A percentile compares a stretch with the other conserved stretches of the same genome.
These are phyloP conservation scores for Drosophila ficusphila DNA, from an alignment of 1,140 invertebrate genomes.

Conservation along the genomic window DNA sequence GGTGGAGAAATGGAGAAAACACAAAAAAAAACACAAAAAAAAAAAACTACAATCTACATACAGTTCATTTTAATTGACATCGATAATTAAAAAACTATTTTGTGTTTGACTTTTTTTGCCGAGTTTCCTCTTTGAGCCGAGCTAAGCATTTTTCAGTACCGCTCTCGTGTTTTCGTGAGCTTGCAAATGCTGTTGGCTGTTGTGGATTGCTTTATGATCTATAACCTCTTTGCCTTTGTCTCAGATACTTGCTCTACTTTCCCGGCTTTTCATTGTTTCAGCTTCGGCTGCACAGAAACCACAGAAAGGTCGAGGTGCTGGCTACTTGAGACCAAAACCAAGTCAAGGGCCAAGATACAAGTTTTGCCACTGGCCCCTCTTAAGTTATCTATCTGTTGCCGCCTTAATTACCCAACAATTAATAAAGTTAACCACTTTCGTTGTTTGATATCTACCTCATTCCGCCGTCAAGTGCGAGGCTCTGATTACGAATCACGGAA, in stretches of 20 bases:
- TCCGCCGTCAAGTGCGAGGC: constrained; percentile 32
- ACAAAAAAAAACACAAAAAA: no score
- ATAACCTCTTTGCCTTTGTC: constrained; percentile 33
- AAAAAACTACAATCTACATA: constrained; percentile 24
- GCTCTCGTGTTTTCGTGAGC: constrained; percentile 30
- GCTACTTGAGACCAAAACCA: constrained; percentile 18
- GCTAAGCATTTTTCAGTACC: constrained; percentile 15
- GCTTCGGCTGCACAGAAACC: constrained; percentile 16
- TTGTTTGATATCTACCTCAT: constrained; percentile 35
- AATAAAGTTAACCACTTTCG: constrained; percentile 59
- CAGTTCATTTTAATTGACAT: constrained; percentile 80
- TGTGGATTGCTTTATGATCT: constrained; percentile 25
- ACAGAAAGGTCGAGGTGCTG: constrained; percentile 43
- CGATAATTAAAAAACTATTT: constrained; percentile 80
- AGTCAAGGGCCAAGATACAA: constrained; percentile 42
- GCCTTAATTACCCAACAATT: constrained; percentile 61
- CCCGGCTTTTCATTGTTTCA: constrained; percentile 11
- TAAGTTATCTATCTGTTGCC: background rate
- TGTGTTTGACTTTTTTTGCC: constrained; percentile 47
- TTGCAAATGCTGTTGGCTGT: constrained; percentile 18
- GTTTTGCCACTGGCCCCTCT: background rate
- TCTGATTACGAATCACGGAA: constrained; percentile 48
- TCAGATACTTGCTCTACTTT: constrained; percentile 42
- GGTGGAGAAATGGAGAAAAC: no score
- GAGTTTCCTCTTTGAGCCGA: constrained; percentile 23